Evolutionary conservation across 2,888 invertebrate species (phyloP).

Genomic region (Dynastes hyllus): DNA sequence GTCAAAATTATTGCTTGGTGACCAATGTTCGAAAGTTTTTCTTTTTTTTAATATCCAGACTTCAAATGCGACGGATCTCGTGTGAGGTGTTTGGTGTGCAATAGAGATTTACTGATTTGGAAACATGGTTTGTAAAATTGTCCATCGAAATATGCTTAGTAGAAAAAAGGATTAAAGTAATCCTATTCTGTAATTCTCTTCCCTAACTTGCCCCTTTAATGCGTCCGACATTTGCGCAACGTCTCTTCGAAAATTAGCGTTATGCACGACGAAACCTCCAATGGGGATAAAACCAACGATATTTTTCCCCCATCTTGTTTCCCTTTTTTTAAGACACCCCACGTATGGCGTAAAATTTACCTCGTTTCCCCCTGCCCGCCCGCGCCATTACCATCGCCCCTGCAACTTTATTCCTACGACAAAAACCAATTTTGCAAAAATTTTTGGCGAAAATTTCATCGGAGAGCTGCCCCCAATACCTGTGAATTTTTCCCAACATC

Average conservation of each 20-base stretch:
- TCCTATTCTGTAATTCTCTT: too few species aligned
- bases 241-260: not conserved
- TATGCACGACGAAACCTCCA: not conserved
- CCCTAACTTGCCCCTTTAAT: too few species aligned
- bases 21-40: too few species aligned
- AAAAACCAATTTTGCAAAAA: constrained; percentile 44
- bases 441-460: constrained; percentile 39
- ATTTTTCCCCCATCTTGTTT: constrained; percentile 14
- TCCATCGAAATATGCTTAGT: too few species aligned
- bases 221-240: not conserved
- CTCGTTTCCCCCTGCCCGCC: not conserved
- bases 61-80: too few species aligned
- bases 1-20: too few species aligned
- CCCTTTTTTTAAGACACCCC: constrained; percentile 24
- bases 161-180: too few species aligned
- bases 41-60: too few species aligned
- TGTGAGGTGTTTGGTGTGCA: too few species aligned
- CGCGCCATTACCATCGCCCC: not conserved
- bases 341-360: constrained; percentile 44
- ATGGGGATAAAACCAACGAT: not conserved
- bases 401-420: constrained; percentile 19
- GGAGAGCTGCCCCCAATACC: constrained; percentile 31
- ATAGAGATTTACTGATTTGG: too few species aligned
- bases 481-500: constrained; percentile 30
- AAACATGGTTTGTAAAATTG: too few species aligned